Conservation (phyloP, 2,113 vertebrate species). For the Pituophis catenifer region DNA sequence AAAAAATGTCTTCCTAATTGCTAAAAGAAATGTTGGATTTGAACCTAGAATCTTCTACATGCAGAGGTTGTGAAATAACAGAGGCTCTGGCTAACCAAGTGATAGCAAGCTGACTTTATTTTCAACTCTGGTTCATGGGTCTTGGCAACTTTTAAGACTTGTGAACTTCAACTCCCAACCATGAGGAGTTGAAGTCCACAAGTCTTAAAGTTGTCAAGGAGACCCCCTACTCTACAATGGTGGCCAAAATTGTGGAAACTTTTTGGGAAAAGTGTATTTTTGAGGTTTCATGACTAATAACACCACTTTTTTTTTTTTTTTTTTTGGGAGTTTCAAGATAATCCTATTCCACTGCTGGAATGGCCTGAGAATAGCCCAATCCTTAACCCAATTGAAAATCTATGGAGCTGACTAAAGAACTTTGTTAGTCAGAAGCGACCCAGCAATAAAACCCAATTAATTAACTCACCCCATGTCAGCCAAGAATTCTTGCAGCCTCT, state of each 20-base stretch:
- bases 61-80: neutral
- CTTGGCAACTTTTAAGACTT: neutral
- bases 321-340: no score
- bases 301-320: no score
- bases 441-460: no score
- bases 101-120: neutral
- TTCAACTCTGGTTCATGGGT: neutral
- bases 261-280: no score
- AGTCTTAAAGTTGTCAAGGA: neutral
- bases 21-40: neutral
- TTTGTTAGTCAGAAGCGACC: no score
- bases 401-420: no score
- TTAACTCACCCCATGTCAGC: slow-evolving; percentile 93
- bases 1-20: neutral
- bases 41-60: neutral
- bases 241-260: no score
- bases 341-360: no score
- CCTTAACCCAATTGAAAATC: no score
- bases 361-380: no score
- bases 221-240: neutral
- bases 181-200: neutral
- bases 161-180: neutral
- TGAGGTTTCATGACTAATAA: no score
- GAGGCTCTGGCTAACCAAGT: neutral
- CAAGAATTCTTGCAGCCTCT: slow-evolving; percentile 91